A percentile compares a stretch with the other conserved stretches of the same genome.
phyloP scores from a whole-genome alignment of 2,888 invertebrate species.

The Miltochrista miniata region DNA sequence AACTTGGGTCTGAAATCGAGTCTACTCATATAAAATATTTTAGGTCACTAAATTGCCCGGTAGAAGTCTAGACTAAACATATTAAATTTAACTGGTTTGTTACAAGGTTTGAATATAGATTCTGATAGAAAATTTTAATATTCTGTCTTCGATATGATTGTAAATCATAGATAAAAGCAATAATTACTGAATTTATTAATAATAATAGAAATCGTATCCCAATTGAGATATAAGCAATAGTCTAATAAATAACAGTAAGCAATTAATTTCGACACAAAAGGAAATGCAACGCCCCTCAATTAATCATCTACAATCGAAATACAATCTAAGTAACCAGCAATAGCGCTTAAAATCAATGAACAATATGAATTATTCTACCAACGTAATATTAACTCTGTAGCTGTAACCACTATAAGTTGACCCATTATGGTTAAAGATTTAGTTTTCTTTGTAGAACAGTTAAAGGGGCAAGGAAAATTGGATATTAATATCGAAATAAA shows the following conservation, averaged over 20 bases:
- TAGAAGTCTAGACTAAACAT: too few relatives aligned
- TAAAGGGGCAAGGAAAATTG: slow-evolving; percentile 12
- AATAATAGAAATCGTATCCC: slow-evolving; percentile 34
- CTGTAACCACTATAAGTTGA: slow-evolving; percentile 39
- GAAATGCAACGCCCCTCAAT: slow-evolving; percentile 51
- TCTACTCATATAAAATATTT: too few relatives aligned
- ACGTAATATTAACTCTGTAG: slow-evolving; percentile 44
- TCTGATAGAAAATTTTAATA: neutral
- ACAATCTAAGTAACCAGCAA: slow-evolving; percentile 18
- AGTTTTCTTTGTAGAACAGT: slow-evolving; percentile 2
- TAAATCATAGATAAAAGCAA: slow-evolving; percentile 5
- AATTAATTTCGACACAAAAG: slow-evolving; percentile 59
- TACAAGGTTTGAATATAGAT: too few relatives aligned
- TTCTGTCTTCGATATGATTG: neutral
- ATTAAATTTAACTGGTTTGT: too few relatives aligned
- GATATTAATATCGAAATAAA: slow-evolving; percentile 54
- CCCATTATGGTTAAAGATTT: slow-evolving; percentile 17
- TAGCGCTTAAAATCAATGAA: slow-evolving; percentile 35
- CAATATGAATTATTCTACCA: slow-evolving; percentile 26
- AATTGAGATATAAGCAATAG: slow-evolving; percentile 50
- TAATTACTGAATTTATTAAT: slow-evolving; percentile 34
- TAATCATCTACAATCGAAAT: slow-evolving; percentile 22
- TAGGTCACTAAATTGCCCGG: too few relatives aligned
- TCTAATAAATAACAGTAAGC: slow-evolving; percentile 52
- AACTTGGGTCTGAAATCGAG: too few relatives aligned